phyloP scores from a whole-genome alignment of 2,113 vertebrate genomes.

The Rhabdornis inornatus region DNA sequence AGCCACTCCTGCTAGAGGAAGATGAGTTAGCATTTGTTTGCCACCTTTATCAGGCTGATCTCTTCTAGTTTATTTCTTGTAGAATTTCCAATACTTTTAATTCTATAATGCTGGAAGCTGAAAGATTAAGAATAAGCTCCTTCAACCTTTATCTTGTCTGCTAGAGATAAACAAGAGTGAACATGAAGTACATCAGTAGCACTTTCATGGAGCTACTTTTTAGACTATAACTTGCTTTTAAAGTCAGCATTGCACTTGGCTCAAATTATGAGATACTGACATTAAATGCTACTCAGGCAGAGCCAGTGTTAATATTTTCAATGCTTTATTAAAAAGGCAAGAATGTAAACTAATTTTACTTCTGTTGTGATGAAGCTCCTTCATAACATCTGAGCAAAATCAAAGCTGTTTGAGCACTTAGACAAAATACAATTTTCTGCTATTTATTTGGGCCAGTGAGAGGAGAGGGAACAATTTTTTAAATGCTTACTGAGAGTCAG shows the following conservation, averaged over 20 bases:
- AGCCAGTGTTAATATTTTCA: slow-evolving; percentile 39
- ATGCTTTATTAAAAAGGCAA: background rate
- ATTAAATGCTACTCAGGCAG: background rate
- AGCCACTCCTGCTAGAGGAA: background rate
- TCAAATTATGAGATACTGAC: background rate
- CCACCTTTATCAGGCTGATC: background rate
- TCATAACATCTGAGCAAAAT: slow-evolving; percentile 29
- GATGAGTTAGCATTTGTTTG: background rate
- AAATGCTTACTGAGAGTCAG: background rate
- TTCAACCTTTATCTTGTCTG: background rate
- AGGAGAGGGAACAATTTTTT: background rate
- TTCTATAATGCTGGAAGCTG: background rate
- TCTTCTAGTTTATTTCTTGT: background rate
- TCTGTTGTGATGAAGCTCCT: slow-evolving; percentile 1
- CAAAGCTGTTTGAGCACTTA: slow-evolving; percentile 3
- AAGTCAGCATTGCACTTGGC: background rate
- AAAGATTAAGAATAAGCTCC: background rate
- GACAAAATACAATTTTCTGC: background rate
- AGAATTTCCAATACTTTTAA: background rate
- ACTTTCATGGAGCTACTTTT: background rate
- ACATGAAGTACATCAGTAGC: background rate
- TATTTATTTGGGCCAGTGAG: background rate
- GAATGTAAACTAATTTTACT: background rate
- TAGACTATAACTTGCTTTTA: background rate
- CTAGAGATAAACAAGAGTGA: background rate